A percentile compares a stretch with the other conserved stretches of the same genome.
These are phyloP conservation scores for Enteromius afrohamiltoni DNA, from an alignment of 2,797 vertebrate genomes.

Conservation along the genomic window DNA sequence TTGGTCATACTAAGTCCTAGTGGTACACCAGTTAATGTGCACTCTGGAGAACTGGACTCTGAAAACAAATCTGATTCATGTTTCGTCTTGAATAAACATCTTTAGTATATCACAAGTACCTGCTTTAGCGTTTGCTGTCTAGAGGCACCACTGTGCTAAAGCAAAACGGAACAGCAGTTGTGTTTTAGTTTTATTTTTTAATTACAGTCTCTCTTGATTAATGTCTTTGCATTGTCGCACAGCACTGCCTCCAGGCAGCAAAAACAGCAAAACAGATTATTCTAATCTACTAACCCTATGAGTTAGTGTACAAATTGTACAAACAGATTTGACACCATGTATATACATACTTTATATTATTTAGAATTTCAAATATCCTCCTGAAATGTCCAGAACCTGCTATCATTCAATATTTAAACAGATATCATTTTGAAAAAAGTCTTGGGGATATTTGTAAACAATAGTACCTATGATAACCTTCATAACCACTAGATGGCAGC, in stretches of 20 bases:
- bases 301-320: too few species aligned
- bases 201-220: not conserved
- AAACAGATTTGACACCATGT: not conserved
- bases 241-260: not conserved
- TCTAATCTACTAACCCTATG: not conserved
- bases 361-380: too few species aligned
- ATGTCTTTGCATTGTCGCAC: not conserved
- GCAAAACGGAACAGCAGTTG: not conserved
- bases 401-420: not conserved
- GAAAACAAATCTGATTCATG: not conserved
- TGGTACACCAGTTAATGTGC: not conserved
- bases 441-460: not conserved
- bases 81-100: not conserved
- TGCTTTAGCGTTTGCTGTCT: not conserved
- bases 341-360: not conserved
- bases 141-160: not conserved
- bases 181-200: not conserved
- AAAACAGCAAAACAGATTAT: not conserved
- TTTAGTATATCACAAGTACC: not conserved
- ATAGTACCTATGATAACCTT: not conserved
- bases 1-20: not conserved
- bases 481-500: conserved; percentile 74
- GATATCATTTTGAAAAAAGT: not conserved
- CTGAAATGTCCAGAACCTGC: not conserved
- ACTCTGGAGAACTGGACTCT: not conserved